phyloP scores from a whole-genome alignment of 2,113 vertebrate genomes.

The Heloderma charlesbogerti region DNA sequence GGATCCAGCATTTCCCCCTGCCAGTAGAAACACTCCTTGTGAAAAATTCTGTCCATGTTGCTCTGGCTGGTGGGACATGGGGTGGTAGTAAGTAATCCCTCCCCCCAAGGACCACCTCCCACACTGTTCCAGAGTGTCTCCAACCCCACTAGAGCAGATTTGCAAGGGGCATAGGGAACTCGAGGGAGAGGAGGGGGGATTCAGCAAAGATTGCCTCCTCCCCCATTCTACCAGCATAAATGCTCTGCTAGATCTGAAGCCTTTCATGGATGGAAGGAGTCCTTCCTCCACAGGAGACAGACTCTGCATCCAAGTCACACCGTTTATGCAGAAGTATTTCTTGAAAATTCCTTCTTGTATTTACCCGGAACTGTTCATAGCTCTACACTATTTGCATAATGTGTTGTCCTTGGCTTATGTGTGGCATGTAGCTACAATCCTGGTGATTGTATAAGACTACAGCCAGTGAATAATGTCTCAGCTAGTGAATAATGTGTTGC shows the following conservation, averaged over 20 bases:
- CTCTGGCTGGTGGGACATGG: neutral
- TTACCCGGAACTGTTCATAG: neutral
- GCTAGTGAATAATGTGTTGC: neutral
- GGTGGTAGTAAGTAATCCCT: too few relatives aligned
- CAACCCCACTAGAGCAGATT: neutral
- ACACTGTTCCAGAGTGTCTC: neutral
- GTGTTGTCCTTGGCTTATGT: neutral
- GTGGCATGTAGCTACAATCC: neutral
- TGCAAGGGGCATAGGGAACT: neutral
- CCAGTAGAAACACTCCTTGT: neutral
- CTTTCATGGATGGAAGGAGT: neutral
- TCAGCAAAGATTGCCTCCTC: neutral
- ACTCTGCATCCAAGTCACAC: neutral
- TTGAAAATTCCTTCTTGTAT: neutral
- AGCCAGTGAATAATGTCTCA: too few relatives aligned
- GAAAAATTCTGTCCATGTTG: neutral
- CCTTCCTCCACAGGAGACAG: neutral
- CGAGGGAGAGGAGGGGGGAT: neutral
- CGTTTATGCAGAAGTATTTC: neutral
- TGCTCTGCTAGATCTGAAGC: neutral
- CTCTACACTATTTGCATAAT: neutral
- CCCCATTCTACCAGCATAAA: neutral
- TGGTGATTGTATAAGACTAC: too few relatives aligned
- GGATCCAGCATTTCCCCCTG: neutral
- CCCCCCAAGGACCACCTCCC: neutral